Conservation (phyloP, 2,113 vertebrate species). For the Paracanthobrama guichenoti region DNA sequence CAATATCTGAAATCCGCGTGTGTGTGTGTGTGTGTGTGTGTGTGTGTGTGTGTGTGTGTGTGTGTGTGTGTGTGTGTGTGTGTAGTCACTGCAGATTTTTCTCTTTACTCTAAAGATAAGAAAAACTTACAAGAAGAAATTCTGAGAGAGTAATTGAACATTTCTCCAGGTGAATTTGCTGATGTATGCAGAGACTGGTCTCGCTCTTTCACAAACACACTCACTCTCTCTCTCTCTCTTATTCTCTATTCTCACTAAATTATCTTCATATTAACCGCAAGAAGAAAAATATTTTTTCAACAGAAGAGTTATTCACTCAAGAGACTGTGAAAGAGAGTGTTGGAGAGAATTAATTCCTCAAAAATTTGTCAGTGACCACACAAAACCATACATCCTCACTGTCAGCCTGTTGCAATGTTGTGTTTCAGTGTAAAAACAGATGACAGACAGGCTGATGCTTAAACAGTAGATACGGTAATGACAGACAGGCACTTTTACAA, state of each 20-base stretch:
- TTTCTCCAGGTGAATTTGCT: conserved; percentile 36
- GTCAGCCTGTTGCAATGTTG: neutral
- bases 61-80: neutral
- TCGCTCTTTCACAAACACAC: conserved; percentile 5
- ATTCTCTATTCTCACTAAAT: conserved; percentile 18
- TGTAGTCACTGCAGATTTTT: neutral
- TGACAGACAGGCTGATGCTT: neutral
- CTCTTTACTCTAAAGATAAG: conserved; percentile 23
- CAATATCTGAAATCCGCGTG: too few species aligned
- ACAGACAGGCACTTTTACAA: conserved; percentile 24
- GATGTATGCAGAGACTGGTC: conserved; percentile 18
- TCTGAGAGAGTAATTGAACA: neutral
- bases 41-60: neutral
- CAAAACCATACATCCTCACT: neutral
- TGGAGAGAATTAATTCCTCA: neutral
- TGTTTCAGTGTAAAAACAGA: neutral
- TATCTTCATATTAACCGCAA: conserved; percentile 27
- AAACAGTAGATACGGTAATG: conserved; percentile 30
- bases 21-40: too few species aligned
- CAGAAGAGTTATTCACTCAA: conserved; percentile 6
- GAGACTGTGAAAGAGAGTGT: neutral
- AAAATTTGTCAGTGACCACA: neutral
- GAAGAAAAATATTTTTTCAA: neutral
- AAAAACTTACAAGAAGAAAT: conserved; percentile 1
- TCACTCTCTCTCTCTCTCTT: neutral